These are phyloP conservation scores for Stomatorhinus walkeri DNA, from an alignment of 2,797 vertebrate species.

Conservation along the genomic window DNA sequence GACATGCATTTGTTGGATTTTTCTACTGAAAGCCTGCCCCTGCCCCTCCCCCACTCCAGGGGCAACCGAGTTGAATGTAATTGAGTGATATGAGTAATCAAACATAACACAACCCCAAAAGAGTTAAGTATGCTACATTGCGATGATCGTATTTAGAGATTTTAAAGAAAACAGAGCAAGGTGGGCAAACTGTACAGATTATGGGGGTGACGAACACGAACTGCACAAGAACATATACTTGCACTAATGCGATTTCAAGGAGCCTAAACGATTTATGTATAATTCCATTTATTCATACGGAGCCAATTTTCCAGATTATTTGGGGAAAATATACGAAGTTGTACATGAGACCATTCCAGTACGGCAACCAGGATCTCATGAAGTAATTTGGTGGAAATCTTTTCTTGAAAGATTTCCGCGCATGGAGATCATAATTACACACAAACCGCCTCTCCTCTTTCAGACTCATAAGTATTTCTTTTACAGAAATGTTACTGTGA, in stretches of 20 bases:
- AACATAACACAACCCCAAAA: neutral
- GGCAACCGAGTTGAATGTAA: slow-evolving; percentile 12
- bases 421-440: neutral
- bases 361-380: neutral
- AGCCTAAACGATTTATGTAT: neutral
- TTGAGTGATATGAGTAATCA: slow-evolving; percentile 10
- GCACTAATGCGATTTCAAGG: slow-evolving; percentile 2
- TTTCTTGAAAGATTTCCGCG: neutral
- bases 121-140: neutral
- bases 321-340: neutral
- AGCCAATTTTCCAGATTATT: slow-evolving; percentile 2
- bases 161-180: neutral
- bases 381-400: neutral
- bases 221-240: neutral
- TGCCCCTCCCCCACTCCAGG: slow-evolving; percentile 31
- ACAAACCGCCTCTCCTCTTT: neutral
- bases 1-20: slow-evolving; percentile 14
- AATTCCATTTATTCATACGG: slow-evolving; percentile 7
- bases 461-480: neutral
- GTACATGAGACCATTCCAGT: neutral
- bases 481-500: neutral
- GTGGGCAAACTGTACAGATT: neutral
- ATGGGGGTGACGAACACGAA: neutral
- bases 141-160: neutral
- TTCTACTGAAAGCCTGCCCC: slow-evolving; percentile 15